phyloP scores from a whole-genome alignment of 2,797 vertebrate genomes.

The Rhynchonycteris naso region DNA sequence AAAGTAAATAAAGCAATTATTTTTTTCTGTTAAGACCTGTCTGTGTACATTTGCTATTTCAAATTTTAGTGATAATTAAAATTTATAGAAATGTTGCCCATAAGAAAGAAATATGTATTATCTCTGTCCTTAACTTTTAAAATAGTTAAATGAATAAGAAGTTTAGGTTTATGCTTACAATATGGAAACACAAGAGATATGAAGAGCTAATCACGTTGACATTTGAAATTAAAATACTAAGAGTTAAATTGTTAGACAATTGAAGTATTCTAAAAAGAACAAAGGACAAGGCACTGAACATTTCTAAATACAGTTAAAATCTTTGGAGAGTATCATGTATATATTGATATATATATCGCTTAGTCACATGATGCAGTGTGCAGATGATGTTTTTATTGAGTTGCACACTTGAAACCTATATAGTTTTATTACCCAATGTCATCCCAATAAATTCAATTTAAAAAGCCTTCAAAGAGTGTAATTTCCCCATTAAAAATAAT shows the following conservation, averaged over 20 bases:
- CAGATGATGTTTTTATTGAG: too few relatives aligned
- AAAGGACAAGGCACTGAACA: not conserved
- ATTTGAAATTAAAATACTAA: not conserved
- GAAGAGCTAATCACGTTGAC: not conserved
- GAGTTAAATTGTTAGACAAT: not conserved
- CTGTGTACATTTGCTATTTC: not conserved
- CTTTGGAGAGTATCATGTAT: not conserved
- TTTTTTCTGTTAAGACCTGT: not conserved
- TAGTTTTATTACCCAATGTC: too few relatives aligned
- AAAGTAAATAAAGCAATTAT: not conserved
- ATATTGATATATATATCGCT: too few relatives aligned
- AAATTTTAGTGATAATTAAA: slow-evolving; percentile 1
- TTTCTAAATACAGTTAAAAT: not conserved
- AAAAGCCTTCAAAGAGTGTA: not conserved
- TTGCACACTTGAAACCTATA: too few relatives aligned
- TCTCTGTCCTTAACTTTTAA: not conserved
- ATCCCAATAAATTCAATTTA: too few relatives aligned
- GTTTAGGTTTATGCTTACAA: not conserved
- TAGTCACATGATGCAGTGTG: too few relatives aligned
- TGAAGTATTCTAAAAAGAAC: not conserved
- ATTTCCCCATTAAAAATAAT: not conserved
- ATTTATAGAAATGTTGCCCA: not conserved
- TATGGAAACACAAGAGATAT: not conserved
- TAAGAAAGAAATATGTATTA: not conserved
- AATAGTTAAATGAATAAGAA: not conserved